Evolutionary conservation across 1,140 invertebrate species (phyloP).

Genomic region (Zaprionus africanus): DNA sequence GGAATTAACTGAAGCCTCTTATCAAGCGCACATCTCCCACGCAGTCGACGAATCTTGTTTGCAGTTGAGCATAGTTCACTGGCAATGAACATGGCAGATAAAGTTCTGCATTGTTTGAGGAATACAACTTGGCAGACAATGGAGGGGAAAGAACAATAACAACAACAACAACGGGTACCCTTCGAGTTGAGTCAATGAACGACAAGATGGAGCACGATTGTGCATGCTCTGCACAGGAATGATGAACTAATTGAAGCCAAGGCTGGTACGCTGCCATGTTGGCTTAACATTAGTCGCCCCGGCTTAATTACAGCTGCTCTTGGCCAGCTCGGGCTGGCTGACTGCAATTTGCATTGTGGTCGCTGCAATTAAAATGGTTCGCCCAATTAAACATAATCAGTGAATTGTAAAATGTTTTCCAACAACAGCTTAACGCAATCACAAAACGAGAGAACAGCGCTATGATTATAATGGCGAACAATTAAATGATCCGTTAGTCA

Average conservation of each 20-base stretch:
- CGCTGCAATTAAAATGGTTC: conserved; percentile 26
- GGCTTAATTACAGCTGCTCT: conserved; percentile 15
- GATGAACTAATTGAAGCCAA: conserved; percentile 25
- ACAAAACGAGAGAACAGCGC: background rate
- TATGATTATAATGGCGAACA: background rate
- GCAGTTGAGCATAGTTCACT: background rate
- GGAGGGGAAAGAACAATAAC: too few relatives aligned
- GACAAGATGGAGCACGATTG: background rate
- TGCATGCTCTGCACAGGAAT: background rate
- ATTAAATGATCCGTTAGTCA: background rate
- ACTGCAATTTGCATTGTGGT: conserved; percentile 26
- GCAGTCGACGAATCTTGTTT: background rate
- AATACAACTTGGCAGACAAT: conserved; percentile 9
- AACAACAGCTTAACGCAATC: background rate
- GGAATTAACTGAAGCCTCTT: background rate
- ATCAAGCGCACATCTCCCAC: background rate
- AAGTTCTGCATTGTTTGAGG: conserved; percentile 8
- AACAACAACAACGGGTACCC: background rate
- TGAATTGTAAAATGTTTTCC: background rate
- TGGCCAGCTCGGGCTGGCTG: background rate
- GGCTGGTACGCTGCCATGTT: background rate
- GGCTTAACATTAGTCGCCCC: conserved; percentile 2
- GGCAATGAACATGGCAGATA: conserved; percentile 6
- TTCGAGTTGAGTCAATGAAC: conserved; percentile 24
- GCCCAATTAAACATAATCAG: conserved; percentile 29